Conservation (phyloP, 2,113 vertebrate genomes). For the Urocitellus parryii region DNA sequence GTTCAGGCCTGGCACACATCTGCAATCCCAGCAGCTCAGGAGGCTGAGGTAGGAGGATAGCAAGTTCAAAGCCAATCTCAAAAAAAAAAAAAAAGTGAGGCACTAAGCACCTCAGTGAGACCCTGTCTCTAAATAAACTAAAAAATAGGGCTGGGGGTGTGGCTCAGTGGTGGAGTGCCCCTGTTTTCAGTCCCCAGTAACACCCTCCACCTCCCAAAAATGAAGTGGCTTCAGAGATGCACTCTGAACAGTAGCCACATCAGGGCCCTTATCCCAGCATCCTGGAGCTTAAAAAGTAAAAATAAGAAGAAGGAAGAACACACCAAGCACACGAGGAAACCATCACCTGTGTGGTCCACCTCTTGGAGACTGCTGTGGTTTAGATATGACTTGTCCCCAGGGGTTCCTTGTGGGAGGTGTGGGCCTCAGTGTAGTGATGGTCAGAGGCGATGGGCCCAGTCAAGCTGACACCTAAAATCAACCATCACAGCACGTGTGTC, state of each 20-base stretch:
- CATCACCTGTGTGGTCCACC: neutral
- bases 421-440: too few relatives aligned
- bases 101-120: too few relatives aligned
- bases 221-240: neutral
- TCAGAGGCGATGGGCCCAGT: neutral
- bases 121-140: too few relatives aligned
- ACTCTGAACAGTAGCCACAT: neutral
- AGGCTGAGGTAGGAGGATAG: too few relatives aligned
- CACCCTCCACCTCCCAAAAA: too few relatives aligned
- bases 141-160: too few relatives aligned
- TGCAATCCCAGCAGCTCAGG: too few relatives aligned
- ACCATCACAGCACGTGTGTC: neutral
- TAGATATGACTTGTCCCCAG: neutral
- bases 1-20: neutral
- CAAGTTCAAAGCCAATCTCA: too few relatives aligned
- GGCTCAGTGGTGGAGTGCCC: too few relatives aligned
- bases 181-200: too few relatives aligned
- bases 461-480: neutral
- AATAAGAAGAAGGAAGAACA: neutral
- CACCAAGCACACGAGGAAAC: neutral
- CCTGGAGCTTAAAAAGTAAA: neutral
- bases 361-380: too few relatives aligned
- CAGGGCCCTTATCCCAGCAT: neutral
- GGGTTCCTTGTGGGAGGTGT: neutral
- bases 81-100: too few relatives aligned